A percentile compares a stretch with the other conserved stretches of the same genome.
phyloP scores from a whole-genome alignment of 2,113 vertebrate species.

The Syngnathus typhle region DNA sequence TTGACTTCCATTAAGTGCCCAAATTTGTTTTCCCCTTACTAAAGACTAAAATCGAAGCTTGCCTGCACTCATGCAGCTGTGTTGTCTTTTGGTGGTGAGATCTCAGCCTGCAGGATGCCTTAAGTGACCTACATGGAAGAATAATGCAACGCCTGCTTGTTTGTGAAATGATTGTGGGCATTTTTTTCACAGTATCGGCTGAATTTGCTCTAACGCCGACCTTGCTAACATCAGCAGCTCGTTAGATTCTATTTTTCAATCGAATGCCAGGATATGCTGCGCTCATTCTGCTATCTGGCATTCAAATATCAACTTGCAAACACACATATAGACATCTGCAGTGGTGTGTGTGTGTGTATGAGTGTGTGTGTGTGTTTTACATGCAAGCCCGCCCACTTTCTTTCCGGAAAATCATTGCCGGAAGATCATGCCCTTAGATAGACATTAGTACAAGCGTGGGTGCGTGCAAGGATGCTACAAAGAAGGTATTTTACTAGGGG shows the following conservation, averaged over 20 bases:
- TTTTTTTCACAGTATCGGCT: slow-evolving; percentile 43
- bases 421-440: slow-evolving; percentile 62
- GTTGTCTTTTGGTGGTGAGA: slow-evolving; percentile 46
- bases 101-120: slow-evolving; percentile 36
- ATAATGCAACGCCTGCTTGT: slow-evolving; percentile 50
- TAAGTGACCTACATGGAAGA: slow-evolving; percentile 58
- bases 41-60: slow-evolving; percentile 20
- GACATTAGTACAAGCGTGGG: slow-evolving; percentile 35
- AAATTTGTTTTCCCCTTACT: slow-evolving; percentile 21
- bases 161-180: slow-evolving; percentile 23
- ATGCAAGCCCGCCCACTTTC: neutral
- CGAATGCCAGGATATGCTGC: slow-evolving; percentile 38
- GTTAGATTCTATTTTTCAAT: slow-evolving; percentile 50
- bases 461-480: neutral
- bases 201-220: slow-evolving; percentile 50
- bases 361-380: neutral
- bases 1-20: slow-evolving; percentile 35
- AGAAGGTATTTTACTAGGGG: no score
- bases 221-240: slow-evolving; percentile 62
- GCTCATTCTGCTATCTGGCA: slow-evolving; percentile 41
- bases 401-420: slow-evolving; percentile 36
- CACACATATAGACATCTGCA: slow-evolving; percentile 5
- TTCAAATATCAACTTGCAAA: slow-evolving; percentile 34
- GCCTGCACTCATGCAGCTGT: slow-evolving; percentile 17
- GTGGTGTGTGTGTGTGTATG: neutral